A percentile compares a stretch with the other conserved stretches of the same genome.
phyloP scores from a whole-genome alignment of 2,888 invertebrate species.

The Plagiodera versicolora region DNA sequence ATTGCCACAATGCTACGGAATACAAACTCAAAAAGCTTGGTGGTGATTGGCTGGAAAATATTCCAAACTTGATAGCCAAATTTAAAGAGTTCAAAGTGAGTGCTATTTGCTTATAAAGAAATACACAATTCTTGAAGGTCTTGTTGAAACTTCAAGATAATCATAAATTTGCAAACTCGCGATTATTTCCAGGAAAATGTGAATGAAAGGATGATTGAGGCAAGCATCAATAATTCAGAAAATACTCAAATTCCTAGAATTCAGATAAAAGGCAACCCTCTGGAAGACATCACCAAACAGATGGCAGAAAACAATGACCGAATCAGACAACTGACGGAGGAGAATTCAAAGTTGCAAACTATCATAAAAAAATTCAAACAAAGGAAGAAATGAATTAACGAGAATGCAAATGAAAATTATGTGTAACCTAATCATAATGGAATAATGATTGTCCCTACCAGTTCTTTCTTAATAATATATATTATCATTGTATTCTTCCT shows the following conservation, averaged over 20 bases:
- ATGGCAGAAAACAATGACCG: slow-evolving; percentile 36
- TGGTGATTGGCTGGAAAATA: slow-evolving; percentile 1
- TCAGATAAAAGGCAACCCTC: slow-evolving; percentile 35
- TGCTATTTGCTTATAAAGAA: too few species aligned
- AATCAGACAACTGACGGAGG: slow-evolving; percentile 31
- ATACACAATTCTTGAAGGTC: too few species aligned
- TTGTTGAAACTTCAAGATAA: too few species aligned
- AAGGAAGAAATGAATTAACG: slow-evolving; percentile 25
- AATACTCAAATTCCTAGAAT: slow-evolving; percentile 10
- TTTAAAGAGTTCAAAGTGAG: slow-evolving; percentile 11
- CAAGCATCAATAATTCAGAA: slow-evolving; percentile 4
- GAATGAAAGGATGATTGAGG: slow-evolving; percentile 1
- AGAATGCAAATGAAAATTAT: neutral
- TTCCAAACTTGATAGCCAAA: neutral
- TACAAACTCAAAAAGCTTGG: slow-evolving; percentile 19
- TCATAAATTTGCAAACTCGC: neutral
- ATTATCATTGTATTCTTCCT: too few species aligned
- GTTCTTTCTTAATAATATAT: too few species aligned
- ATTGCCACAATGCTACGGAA: slow-evolving; percentile 19
- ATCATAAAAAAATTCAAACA: slow-evolving; percentile 30
- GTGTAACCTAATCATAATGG: too few species aligned
- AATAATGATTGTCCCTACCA: too few species aligned
- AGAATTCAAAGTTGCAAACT: slow-evolving; percentile 32
- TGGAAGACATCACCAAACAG: slow-evolving; percentile 36
- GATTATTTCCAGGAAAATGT: slow-evolving; percentile 20